phyloP scores from a whole-genome alignment of 2,888 invertebrate genomes.

The Athripsodes cinereus region DNA sequence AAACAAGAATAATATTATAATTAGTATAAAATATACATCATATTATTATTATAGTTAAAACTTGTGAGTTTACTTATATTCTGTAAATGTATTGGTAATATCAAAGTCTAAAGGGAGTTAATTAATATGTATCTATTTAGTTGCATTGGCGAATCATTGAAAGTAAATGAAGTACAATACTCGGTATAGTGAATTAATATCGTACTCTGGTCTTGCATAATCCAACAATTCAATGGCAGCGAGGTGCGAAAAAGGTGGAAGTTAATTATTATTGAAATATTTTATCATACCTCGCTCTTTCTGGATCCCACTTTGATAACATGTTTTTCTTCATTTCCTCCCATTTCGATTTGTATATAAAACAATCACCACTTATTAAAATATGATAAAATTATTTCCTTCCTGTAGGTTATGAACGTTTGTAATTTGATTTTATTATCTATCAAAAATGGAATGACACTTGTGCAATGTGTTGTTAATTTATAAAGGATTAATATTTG shows the following conservation, averaged over 20 bases:
- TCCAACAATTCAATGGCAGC: background rate
- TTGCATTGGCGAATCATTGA: too few relatives aligned
- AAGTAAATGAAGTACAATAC: background rate
- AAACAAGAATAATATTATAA: too few relatives aligned
- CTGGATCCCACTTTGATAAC: slow-evolving; percentile 73
- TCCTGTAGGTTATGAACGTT: too few relatives aligned
- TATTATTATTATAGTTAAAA: too few relatives aligned
- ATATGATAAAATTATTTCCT: background rate
- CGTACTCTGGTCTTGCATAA: slow-evolving; percentile 9
- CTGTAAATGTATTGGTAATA: too few relatives aligned
- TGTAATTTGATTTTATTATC: too few relatives aligned
- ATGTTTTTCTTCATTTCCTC: slow-evolving; percentile 34
- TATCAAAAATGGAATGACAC: background rate
- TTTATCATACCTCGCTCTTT: slow-evolving; percentile 66
- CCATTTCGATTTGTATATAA: slow-evolving; percentile 3
- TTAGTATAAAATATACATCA: too few relatives aligned
- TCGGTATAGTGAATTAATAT: background rate
- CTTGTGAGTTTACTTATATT: too few relatives aligned
- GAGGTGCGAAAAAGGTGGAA: background rate
- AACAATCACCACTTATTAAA: background rate
- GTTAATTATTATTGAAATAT: background rate
- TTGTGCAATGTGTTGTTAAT: background rate
- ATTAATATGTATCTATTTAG: too few relatives aligned
- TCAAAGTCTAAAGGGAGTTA: too few relatives aligned
- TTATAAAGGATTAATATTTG: background rate